phyloP scores from a whole-genome alignment of 1,140 invertebrate species.

The Samia ricini region DNA sequence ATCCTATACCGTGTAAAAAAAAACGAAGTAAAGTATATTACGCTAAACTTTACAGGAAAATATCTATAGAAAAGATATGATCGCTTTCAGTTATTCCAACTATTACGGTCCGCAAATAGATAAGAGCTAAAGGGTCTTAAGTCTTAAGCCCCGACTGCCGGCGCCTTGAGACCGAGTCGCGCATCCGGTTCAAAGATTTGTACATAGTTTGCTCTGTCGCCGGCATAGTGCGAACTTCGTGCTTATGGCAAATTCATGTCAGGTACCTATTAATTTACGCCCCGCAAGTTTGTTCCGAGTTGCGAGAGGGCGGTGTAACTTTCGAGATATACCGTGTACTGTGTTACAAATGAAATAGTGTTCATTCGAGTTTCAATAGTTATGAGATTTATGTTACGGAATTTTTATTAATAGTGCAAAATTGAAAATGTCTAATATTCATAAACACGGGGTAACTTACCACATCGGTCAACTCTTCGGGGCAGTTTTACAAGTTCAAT shows the following conservation, averaged over 20 bases:
- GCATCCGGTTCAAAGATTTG: constrained; percentile 61
- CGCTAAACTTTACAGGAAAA: too few relatives aligned
- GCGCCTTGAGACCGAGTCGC: constrained; percentile 48
- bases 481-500: too few relatives aligned
- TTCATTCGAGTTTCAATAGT: constrained; percentile 57
- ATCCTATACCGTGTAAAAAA: too few relatives aligned
- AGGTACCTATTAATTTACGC: constrained; percentile 75
- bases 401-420: too few relatives aligned
- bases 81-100: constrained; percentile 35
- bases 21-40: too few relatives aligned
- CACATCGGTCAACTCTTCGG: too few relatives aligned
- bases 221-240: constrained; percentile 42
- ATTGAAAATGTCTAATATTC: too few relatives aligned
- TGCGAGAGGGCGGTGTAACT: constrained; percentile 49
- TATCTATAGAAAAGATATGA: neutral
- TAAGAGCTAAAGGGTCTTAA: constrained; percentile 49
- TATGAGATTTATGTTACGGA: neutral
- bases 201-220: constrained; percentile 57
- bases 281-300: constrained; percentile 57
- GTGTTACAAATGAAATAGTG: constrained; percentile 70
- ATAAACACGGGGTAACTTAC: too few relatives aligned
- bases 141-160: constrained; percentile 49
- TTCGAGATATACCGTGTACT: constrained; percentile 52
- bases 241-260: constrained; percentile 75
- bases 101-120: constrained; percentile 61